These are phyloP conservation scores for Nomada hirtipes DNA, from an alignment of 2,888 invertebrate species.

Conservation along the genomic window DNA sequence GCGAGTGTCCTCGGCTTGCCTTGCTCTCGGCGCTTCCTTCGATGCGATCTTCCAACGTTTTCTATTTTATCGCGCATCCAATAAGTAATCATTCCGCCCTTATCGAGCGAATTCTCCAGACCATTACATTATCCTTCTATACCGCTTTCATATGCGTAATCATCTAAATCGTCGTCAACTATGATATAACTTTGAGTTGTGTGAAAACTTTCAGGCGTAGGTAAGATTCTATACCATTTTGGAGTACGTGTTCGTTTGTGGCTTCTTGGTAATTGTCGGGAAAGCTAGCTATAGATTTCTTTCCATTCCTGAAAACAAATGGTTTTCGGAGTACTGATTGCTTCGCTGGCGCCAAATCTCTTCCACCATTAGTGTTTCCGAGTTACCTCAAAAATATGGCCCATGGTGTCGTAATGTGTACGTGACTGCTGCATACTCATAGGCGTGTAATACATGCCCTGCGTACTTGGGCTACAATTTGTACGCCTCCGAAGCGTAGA, in stretches of 20 bases:
- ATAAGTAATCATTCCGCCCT: too few species aligned
- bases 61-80: background rate
- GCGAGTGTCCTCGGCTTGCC: constrained; percentile 49
- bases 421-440: constrained; percentile 15
- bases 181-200: background rate
- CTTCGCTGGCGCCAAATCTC: constrained; percentile 47
- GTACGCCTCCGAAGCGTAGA: constrained; percentile 10
- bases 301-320: constrained; percentile 25
- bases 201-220: background rate
- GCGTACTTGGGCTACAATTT: constrained; percentile 1
- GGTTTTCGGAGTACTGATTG: constrained; percentile 36
- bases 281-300: constrained; percentile 37
- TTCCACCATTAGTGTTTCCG: constrained; percentile 48
- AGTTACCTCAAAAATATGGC: constrained; percentile 52
- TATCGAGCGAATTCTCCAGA: too few species aligned
- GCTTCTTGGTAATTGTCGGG: constrained; percentile 2
- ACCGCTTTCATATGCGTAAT: too few species aligned
- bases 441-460: background rate
- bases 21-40: constrained; percentile 29
- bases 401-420: constrained; percentile 48
- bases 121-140: too few species aligned
- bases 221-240: background rate
- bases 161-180: too few species aligned
- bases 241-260: background rate
- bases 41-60: constrained; percentile 5